Conservation (phyloP, 2,888 invertebrate genomes). For the Acrobeloides nanus region DNA sequence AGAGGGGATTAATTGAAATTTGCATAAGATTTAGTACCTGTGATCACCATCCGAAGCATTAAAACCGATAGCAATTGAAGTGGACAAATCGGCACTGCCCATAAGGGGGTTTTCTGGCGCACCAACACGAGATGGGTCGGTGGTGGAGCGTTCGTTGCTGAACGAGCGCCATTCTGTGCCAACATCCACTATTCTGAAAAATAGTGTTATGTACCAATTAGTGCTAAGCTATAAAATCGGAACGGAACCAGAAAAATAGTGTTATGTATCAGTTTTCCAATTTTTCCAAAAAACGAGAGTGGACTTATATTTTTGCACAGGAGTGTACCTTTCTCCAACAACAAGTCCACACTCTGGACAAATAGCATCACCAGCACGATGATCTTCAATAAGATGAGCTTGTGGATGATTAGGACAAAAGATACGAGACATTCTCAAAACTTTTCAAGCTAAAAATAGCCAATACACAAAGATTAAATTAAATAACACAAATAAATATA, state of each 20-base stretch:
- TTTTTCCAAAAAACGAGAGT: no score
- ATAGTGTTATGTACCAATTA: no score
- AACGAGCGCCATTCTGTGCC: slow-evolving; percentile 99
- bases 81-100: slow-evolving; percentile 88
- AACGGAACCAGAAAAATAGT: no score
- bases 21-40: slow-evolving; percentile 21
- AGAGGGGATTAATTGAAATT: neutral
- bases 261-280: no score
- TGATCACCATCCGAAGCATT: slow-evolving; percentile 47
- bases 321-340: slow-evolving; percentile 74
- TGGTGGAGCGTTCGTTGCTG: slow-evolving; percentile 90
- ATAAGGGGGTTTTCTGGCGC: slow-evolving; percentile 94
- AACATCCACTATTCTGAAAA: slow-evolving; percentile 75
- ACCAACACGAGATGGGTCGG: slow-evolving; percentile 98
- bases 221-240: no score
- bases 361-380: slow-evolving; percentile 95
- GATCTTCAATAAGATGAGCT: slow-evolving; percentile 90
- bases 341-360: slow-evolving; percentile 99
- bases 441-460: slow-evolving; percentile 1
- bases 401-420: slow-evolving; percentile 71
- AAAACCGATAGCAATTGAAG: slow-evolving; percentile 71
- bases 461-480: no score
- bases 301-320: neutral
- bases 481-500: no score
- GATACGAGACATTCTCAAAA: slow-evolving; percentile 18